Percentiles rank a stretch among this genome's conserved stretches.
These are phyloP conservation scores for Mormyrus lacerda DNA, from an alignment of 2,113 vertebrate genomes.

Conservation along the genomic window DNA sequence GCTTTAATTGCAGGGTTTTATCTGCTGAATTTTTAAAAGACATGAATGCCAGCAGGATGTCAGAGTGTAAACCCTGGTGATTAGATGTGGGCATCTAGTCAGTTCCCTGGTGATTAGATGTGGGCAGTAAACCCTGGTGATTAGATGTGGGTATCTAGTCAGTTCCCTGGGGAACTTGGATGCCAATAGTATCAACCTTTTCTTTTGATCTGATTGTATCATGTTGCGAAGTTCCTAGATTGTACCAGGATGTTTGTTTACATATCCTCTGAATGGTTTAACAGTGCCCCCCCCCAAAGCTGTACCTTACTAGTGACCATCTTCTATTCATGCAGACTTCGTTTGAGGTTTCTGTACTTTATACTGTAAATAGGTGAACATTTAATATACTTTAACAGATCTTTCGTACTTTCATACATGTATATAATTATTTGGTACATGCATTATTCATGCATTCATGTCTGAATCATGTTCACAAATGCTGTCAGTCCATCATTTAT, in stretches of 20 bases:
- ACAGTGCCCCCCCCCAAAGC: background rate
- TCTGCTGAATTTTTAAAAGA: background rate
- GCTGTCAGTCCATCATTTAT: slow-evolving; percentile 30
- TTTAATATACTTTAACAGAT: slow-evolving; percentile 45
- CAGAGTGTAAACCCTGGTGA: background rate
- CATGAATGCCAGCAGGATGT: background rate
- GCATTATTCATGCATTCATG: slow-evolving; percentile 33
- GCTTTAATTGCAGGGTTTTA: background rate
- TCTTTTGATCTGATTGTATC: slow-evolving; percentile 17
- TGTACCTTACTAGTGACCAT: background rate
- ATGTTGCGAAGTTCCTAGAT: slow-evolving; percentile 21
- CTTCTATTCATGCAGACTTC: slow-evolving; percentile 20
- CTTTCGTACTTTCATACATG: slow-evolving; percentile 50
- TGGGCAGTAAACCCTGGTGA: background rate
- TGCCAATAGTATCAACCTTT: slow-evolving; percentile 28
- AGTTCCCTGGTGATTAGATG: slow-evolving; percentile 20
- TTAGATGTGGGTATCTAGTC: background rate
- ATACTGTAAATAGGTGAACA: slow-evolving; percentile 52
- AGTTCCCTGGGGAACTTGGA: slow-evolving; percentile 20
- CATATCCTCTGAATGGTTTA: slow-evolving; percentile 17
- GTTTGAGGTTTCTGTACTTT: slow-evolving; percentile 41
- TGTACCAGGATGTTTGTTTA: slow-evolving; percentile 27
- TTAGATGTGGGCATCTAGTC: background rate
- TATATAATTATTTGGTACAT: slow-evolving; percentile 60
- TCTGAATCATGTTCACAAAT: slow-evolving; percentile 12